Evolutionary conservation across 2,113 vertebrate species (phyloP).

Genomic region (Salvelinus namaycush): DNA sequence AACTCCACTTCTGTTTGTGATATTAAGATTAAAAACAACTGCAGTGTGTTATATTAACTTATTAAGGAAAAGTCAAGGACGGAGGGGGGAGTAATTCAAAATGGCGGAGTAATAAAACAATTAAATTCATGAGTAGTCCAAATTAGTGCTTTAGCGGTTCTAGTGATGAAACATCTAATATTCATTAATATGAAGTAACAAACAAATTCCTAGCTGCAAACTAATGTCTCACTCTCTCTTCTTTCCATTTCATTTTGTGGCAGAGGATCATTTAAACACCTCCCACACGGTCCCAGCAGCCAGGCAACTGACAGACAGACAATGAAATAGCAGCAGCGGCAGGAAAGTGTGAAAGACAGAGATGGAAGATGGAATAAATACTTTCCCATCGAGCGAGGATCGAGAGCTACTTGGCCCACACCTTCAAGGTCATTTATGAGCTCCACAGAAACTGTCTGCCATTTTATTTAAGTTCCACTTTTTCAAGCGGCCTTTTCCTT

Average conservation of each 20-base stretch:
- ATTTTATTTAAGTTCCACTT: constrained; percentile 61
- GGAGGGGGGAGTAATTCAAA: too few species aligned
- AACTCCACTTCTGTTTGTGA: too few species aligned
- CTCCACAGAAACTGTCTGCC: constrained; percentile 58
- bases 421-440: constrained; percentile 57
- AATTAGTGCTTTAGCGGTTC: too few species aligned
- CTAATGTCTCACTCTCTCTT: not conserved
- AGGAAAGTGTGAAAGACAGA: constrained; percentile 3
- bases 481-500: not conserved
- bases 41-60: too few species aligned
- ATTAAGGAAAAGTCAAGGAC: too few species aligned
- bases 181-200: too few species aligned
- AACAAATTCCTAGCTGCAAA: too few species aligned
- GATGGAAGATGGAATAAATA: not conserved
- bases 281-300: constrained; percentile 28
- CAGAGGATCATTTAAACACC: constrained; percentile 44
- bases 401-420: constrained; percentile 28
- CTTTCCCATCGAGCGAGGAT: constrained; percentile 23
- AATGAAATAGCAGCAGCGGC: constrained; percentile 14
- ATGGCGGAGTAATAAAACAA: too few species aligned
- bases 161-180: too few species aligned
- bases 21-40: too few species aligned
- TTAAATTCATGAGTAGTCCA: too few species aligned
- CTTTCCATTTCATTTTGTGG: constrained; percentile 11
- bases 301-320: constrained; percentile 6